Evolutionary conservation across 2,113 vertebrate genomes (phyloP), one percentile per base, ranked within the genome.

Genomic region (Cyprinodon brontotheroides): DNA sequence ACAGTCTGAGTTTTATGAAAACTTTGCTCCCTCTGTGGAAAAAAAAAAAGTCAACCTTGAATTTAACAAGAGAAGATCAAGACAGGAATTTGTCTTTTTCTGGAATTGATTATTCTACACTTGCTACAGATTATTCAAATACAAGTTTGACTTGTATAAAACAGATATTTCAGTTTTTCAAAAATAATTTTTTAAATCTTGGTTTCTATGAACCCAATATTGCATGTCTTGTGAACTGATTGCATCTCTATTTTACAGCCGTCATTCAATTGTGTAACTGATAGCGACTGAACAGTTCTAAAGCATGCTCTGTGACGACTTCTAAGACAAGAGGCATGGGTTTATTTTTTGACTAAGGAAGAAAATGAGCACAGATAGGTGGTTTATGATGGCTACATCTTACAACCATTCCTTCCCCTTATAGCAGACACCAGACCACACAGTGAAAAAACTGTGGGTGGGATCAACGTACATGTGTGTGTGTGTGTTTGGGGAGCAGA

Each of bases 251-350:
- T 86, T 82, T 65, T 72, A 48, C 70, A 76, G 9, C 43, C 22
- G 2, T 38, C 65, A 62, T 60, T 9, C 3, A 9, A 13, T 48
- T 1, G 65, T 79, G 69, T 83, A 71, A 61, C 68, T 15, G 48
- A 60, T 14, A 62, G 63, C 60, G 61, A 50, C 11, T 86, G 80
- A 65, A 77, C 83, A 70, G 75, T 89, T 82, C 77, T 65, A 41
- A 80, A 82, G 82, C 69, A 65, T 81, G 70, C 83, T 81, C 75
- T 62, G 75, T 74, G 68, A 86, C 72, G 79, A 75, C 75, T 78
- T 71, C 53, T 50, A 9, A 45, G 81, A 87, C 79, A 92, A 89
- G 77, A 72, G 77, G 78, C 75, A 87, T 53, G 57, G 77, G 75
- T 69, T 87, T 71, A 76, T 68, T 64, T 68, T 76, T 48, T 77